A percentile compares a stretch with the other conserved stretches of the same genome.
Evolutionary conservation across 2,888 invertebrate genomes (phyloP).

Genomic region (Kuschelorhynchus macadamiae): DNA sequence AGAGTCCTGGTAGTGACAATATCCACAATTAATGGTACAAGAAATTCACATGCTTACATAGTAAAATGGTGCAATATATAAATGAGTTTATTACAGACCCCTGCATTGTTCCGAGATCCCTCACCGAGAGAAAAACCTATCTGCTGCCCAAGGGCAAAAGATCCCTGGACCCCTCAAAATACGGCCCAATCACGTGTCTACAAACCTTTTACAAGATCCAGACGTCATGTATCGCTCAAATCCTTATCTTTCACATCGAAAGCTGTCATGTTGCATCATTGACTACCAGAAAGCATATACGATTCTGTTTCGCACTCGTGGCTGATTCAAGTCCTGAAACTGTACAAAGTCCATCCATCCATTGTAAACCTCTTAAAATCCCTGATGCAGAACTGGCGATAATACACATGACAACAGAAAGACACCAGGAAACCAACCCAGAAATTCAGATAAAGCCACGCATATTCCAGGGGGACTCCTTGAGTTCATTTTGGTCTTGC

Average conservation of each 20-base stretch:
- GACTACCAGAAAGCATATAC: slow-evolving; percentile 12
- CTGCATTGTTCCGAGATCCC: too few species aligned
- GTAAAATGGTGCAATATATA: background rate
- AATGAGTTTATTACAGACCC: background rate
- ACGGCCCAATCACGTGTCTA: slow-evolving; percentile 12
- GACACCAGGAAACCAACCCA: too few species aligned
- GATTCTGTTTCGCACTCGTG: slow-evolving; percentile 4
- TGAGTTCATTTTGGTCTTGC: slow-evolving; percentile 2
- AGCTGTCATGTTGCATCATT: background rate
- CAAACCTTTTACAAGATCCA: slow-evolving; percentile 21
- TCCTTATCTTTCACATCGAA: slow-evolving; percentile 1
- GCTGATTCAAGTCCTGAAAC: background rate
- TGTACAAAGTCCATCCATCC: background rate
- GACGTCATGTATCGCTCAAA: background rate
- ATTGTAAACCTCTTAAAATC: background rate
- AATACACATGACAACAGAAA: background rate
- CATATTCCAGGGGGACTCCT: slow-evolving; percentile 10
- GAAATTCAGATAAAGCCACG: too few species aligned
- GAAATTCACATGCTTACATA: background rate
- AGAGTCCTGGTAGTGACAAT: background rate
- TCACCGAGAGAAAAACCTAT: background rate
- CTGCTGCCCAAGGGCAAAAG: background rate
- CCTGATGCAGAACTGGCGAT: background rate
- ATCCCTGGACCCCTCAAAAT: slow-evolving; percentile 3
- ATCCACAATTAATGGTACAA: slow-evolving; percentile 8